Percentiles rank a stretch among this genome's conserved stretches.
These are phyloP conservation scores for Agrilus mali DNA, from an alignment of 2,888 invertebrate species.

Conservation along the genomic window DNA sequence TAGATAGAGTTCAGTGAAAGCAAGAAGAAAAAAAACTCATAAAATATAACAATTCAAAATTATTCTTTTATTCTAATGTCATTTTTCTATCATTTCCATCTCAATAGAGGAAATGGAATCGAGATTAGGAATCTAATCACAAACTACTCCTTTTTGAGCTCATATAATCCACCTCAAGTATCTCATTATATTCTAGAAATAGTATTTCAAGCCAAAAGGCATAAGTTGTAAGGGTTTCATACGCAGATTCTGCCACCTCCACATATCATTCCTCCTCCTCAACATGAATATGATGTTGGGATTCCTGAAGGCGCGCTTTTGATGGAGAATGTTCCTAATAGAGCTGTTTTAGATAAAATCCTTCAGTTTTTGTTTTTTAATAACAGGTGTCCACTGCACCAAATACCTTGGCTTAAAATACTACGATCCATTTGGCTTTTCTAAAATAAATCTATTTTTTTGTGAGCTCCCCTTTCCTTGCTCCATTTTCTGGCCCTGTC, in stretches of 20 bases:
- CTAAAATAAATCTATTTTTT: too few relatives aligned
- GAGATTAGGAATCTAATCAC: slow-evolving; percentile 30
- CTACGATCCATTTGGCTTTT: too few relatives aligned
- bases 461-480: too few relatives aligned
- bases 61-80: too few relatives aligned
- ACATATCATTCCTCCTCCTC: slow-evolving; percentile 22
- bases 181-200: neutral
- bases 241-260: slow-evolving; percentile 20
- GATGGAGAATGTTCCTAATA: slow-evolving; percentile 82
- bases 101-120: slow-evolving; percentile 53
- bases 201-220: slow-evolving; percentile 9
- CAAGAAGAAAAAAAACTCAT: too few relatives aligned
- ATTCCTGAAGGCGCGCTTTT: slow-evolving; percentile 75
- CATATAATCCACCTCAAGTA: slow-evolving; percentile 2
- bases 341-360: slow-evolving; percentile 78
- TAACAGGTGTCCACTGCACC: too few relatives aligned
- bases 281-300: slow-evolving; percentile 41
- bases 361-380: slow-evolving; percentile 81
- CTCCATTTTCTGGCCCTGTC: too few relatives aligned
- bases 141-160: slow-evolving; percentile 3
- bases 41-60: too few relatives aligned
- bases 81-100: slow-evolving; percentile 51
- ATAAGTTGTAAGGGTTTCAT: slow-evolving; percentile 18
- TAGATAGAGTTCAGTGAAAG: too few relatives aligned
- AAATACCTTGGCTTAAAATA: too few relatives aligned